A percentile compares a stretch with the other conserved stretches of the same genome.
Evolutionary conservation across 2,113 vertebrate genomes (phyloP).

Genomic region (Camelus bactrianus): DNA sequence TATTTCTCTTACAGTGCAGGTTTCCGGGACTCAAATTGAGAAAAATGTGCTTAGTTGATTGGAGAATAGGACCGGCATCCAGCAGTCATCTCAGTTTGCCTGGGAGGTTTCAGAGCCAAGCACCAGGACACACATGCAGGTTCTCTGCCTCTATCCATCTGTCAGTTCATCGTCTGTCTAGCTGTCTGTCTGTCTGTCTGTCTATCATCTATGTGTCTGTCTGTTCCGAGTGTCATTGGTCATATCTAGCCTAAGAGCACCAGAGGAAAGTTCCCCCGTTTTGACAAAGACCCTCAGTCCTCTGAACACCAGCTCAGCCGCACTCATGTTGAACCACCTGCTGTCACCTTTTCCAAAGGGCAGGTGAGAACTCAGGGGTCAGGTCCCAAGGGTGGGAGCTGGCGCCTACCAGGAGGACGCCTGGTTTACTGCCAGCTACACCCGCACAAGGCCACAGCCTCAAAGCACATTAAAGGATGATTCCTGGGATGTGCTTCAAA

Average conservation of each 20-base stretch:
- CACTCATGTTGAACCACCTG: not conserved
- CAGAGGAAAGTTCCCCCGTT: not conserved
- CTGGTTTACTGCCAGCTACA: not conserved
- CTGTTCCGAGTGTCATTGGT: accelerated
- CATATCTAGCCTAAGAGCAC: no score
- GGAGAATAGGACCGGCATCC: not conserved
- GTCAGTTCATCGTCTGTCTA: not conserved
- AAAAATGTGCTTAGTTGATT: no score
- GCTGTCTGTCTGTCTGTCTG: accelerated
- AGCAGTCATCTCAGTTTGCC: not conserved
- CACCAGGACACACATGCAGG: not conserved
- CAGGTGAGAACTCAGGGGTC: accelerated
- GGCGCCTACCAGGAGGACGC: accelerated
- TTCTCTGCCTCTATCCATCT: no score
- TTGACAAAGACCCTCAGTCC: not conserved
- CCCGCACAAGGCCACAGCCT: not conserved
- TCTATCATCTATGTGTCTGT: not conserved
- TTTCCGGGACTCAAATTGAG: not conserved
- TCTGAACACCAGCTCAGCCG: not conserved
- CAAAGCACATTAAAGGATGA: not conserved
- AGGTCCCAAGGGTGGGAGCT: accelerated
- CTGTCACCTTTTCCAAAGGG: not conserved
- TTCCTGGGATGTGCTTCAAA: not conserved
- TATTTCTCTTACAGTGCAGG: not conserved
- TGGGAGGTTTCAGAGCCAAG: not conserved